A percentile compares a stretch with the other conserved stretches of the same genome.
These are phyloP conservation scores for Gandaritis pyraliata DNA, from an alignment of 2,888 invertebrate genomes.

Conservation along the genomic window DNA sequence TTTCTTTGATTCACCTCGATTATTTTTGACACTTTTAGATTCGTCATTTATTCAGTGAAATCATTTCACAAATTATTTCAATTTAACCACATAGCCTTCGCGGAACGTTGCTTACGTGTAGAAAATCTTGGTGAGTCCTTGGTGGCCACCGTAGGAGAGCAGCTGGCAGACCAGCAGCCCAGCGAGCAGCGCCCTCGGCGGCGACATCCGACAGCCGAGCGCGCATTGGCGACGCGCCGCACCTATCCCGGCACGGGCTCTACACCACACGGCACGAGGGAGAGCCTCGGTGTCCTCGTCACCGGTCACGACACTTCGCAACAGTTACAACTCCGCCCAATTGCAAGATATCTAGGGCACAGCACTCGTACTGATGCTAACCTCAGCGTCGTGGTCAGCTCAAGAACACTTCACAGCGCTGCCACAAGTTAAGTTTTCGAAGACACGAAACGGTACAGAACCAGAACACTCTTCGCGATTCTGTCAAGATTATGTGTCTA, in stretches of 20 bases:
- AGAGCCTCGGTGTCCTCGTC: neutral
- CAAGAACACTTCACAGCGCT: too few species aligned
- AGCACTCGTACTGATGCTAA: neutral
- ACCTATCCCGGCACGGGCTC: conserved; percentile 69
- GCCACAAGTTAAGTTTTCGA: too few species aligned
- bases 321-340: neutral
- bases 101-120: conserved; percentile 69
- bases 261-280: conserved; percentile 32
- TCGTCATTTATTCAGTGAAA: too few species aligned
- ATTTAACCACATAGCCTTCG: too few species aligned
- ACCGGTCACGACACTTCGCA: neutral
- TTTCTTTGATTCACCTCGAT: too few species aligned
- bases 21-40: too few species aligned
- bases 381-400: neutral
- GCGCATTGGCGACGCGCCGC: conserved; percentile 77
- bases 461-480: too few species aligned
- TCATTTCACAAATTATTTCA: too few species aligned
- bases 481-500: too few species aligned
- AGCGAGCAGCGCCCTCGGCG: conserved; percentile 82
- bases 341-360: neutral
- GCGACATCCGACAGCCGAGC: conserved; percentile 78
- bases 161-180: conserved; percentile 77
- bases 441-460: too few species aligned
- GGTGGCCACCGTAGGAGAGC: conserved; percentile 81
- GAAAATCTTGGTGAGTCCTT: conserved; percentile 82